Evolutionary conservation across 2,113 vertebrate genomes (phyloP).

Genomic region (Mixornis gularis): DNA sequence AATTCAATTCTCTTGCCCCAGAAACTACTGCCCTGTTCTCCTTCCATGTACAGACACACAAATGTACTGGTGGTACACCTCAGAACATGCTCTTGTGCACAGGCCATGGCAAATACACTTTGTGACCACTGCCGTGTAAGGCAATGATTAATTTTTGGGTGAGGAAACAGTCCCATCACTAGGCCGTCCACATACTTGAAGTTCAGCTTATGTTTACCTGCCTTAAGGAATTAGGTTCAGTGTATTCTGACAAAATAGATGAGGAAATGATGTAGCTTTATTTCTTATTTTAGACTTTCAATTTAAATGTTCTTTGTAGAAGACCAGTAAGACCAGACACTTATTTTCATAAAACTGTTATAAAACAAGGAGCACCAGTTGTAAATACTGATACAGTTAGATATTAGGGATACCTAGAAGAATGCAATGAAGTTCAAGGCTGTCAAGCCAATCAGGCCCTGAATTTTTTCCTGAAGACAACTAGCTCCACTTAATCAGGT

Average conservation of each 20-base stretch:
- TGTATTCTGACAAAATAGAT: background rate
- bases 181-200: background rate
- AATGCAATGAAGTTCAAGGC: background rate
- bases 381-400: background rate
- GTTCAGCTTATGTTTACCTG: background rate
- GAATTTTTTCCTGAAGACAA: background rate
- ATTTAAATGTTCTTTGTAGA: background rate
- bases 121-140: background rate
- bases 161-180: background rate
- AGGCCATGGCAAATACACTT: background rate
- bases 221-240: background rate
- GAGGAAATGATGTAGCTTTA: background rate
- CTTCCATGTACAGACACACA: rapidly evolving
- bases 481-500: background rate
- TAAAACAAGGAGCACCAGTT: background rate
- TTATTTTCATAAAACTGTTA: background rate
- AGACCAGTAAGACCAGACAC: background rate
- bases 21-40: background rate
- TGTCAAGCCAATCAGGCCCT: background rate
- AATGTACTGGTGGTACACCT: rapidly evolving
- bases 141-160: background rate
- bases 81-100: background rate
- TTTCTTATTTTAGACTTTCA: background rate
- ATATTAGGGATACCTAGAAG: background rate
- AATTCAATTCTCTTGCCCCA: background rate